Conservation (phyloP, 1,140 invertebrate genomes). For the Drosophila tropicalis region DNA sequence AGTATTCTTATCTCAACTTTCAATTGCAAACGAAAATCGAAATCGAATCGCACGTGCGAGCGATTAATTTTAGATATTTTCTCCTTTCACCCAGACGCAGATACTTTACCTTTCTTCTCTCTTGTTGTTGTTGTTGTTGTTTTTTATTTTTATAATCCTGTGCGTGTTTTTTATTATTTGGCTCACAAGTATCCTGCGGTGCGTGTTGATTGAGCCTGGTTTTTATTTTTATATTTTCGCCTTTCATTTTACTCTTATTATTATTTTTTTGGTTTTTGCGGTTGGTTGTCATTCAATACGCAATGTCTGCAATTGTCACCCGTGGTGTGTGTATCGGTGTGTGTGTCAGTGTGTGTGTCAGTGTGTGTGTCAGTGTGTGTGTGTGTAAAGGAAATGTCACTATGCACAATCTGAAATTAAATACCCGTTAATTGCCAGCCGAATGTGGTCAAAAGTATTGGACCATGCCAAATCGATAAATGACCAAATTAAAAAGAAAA, state of each 20-base stretch:
- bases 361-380: not conserved
- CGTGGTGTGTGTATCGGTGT: slow-evolving; percentile 41
- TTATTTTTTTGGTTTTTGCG: slow-evolving; percentile 39
- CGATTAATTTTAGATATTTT: slow-evolving; percentile 61
- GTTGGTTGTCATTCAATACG: slow-evolving; percentile 62
- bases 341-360: not conserved
- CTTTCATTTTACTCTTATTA: slow-evolving; percentile 36
- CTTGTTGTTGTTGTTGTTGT: slow-evolving; percentile 30
- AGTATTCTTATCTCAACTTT: slow-evolving; percentile 34
- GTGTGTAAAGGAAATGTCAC: slow-evolving; percentile 10
- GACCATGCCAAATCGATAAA: slow-evolving; percentile 7
- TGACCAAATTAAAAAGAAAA: not conserved
- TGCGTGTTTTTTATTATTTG: slow-evolving; percentile 46
- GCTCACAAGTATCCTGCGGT: slow-evolving; percentile 57
- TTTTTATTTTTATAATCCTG: slow-evolving; percentile 50
- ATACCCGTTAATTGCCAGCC: slow-evolving; percentile 59
- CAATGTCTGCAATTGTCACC: slow-evolving; percentile 62
- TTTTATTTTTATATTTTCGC: slow-evolving; percentile 34
- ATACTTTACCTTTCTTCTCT: slow-evolving; percentile 17
- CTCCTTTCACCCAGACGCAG: slow-evolving; percentile 13
- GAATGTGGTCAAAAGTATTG: slow-evolving; percentile 45
- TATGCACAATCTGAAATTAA: slow-evolving; percentile 52
- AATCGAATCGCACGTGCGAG: slow-evolving; percentile 55
- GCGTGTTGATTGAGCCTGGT: slow-evolving; percentile 61
- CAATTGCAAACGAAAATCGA: slow-evolving; percentile 26